These are phyloP conservation scores for Cetonia aurata DNA, from an alignment of 2,888 invertebrate species.

Conservation along the genomic window DNA sequence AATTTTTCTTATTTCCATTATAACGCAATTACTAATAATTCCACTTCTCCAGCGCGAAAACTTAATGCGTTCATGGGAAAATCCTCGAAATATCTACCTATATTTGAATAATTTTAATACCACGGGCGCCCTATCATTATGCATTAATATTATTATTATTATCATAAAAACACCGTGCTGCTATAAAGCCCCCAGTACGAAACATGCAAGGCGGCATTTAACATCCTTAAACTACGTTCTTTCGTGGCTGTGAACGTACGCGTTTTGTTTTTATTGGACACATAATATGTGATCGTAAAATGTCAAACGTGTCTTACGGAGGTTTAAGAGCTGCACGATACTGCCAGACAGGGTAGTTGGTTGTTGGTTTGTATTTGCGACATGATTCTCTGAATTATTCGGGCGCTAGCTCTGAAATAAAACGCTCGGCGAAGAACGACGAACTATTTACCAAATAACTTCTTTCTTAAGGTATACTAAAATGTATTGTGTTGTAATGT, in stretches of 20 bases:
- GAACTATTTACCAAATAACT: background rate
- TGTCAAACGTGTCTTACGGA: conserved; percentile 34
- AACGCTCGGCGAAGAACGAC: conserved; percentile 2
- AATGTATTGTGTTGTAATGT: too few species aligned
- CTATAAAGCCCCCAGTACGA: conserved; percentile 10
- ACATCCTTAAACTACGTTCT: conserved; percentile 22
- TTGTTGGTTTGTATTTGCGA: conserved; percentile 1
- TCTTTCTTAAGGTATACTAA: too few species aligned
- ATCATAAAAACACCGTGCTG: background rate
- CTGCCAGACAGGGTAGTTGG: background rate
- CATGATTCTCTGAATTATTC: conserved; percentile 8
- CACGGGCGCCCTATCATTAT: background rate
- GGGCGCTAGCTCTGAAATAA: conserved; percentile 8
- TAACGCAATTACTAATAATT: too few species aligned
- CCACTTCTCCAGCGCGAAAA: too few species aligned
- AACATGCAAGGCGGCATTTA: conserved; percentile 34
- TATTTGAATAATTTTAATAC: conserved; percentile 21
- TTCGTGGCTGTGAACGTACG: conserved; percentile 32
- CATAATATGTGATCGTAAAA: conserved; percentile 38
- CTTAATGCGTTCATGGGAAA: conserved; percentile 8
- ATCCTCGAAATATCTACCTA: conserved; percentile 8
- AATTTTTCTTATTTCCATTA: too few species aligned
- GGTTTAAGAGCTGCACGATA: conserved; percentile 16
- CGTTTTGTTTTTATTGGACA: conserved; percentile 35
- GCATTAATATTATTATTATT: conserved; percentile 22